phyloP scores from a whole-genome alignment of 1,140 invertebrate species.

The Ooceraea biroi region DNA sequence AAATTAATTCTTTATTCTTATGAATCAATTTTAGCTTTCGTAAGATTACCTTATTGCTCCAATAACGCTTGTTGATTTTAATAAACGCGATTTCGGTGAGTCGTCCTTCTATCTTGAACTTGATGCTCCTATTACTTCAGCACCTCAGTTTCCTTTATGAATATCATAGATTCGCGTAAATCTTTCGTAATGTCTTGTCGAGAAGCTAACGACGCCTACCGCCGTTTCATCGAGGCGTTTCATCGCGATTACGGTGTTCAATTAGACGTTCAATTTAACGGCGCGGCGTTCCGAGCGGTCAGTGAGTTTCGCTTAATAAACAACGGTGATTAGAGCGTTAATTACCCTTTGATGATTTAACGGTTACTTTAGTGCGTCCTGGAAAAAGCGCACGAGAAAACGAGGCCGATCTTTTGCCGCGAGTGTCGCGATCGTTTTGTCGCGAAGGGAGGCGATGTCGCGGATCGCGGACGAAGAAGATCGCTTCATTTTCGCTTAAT shows the following conservation, averaged over 20 bases:
- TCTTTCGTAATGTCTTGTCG: neutral
- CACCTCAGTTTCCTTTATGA: too few species aligned
- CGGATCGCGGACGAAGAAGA: conserved; percentile 14
- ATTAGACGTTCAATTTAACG: conserved; percentile 31
- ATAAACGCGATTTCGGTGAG: too few species aligned
- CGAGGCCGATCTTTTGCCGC: conserved; percentile 20
- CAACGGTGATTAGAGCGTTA: conserved; percentile 7
- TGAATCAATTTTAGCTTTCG: too few species aligned
- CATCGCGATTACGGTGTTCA: conserved; percentile 26
- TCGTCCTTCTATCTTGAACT: too few species aligned
- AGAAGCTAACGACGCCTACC: neutral
- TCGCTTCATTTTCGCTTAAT: conserved; percentile 58
- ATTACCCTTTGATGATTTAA: neutral
- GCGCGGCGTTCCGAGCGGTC: neutral
- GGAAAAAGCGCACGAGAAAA: conserved; percentile 6
- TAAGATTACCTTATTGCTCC: too few species aligned
- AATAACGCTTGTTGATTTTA: too few species aligned
- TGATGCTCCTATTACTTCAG: too few species aligned
- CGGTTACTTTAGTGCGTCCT: conserved; percentile 1
- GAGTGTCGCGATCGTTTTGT: neutral
- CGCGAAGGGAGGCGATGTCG: conserved; percentile 7
- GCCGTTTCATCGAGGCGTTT: neutral
- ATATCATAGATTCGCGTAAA: neutral
- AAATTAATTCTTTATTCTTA: too few species aligned
- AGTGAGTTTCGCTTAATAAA: conserved; percentile 37